phyloP scores from a whole-genome alignment of 2,113 vertebrate species.

The Tachycineta bicolor region DNA sequence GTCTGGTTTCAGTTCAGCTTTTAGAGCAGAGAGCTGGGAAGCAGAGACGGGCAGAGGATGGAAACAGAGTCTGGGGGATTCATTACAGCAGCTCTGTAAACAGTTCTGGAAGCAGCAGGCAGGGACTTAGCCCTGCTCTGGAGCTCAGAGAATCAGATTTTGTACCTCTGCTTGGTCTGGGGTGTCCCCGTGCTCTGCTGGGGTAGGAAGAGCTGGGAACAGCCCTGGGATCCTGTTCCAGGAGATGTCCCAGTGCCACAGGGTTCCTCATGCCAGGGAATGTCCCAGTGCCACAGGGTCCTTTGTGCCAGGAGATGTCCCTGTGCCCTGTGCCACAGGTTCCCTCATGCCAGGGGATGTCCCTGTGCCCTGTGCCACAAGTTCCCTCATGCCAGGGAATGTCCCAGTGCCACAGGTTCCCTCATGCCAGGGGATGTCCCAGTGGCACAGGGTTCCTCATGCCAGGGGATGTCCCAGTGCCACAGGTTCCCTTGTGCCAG shows the following conservation, averaged over 20 bases:
- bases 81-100: not conserved
- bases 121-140: accelerated
- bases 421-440: too few relatives aligned
- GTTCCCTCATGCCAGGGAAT: too few relatives aligned
- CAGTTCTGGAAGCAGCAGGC: not conserved
- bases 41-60: not conserved
- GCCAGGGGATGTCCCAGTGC: too few relatives aligned
- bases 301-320: not conserved
- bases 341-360: not conserved
- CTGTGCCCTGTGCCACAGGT: too few relatives aligned
- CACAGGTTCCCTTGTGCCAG: not conserved
- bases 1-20: accelerated
- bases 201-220: too few relatives aligned
- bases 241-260: not conserved
- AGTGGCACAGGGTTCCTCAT: too few relatives aligned
- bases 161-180: not conserved
- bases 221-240: not conserved
- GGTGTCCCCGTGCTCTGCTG: not conserved
- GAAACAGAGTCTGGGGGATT: not conserved
- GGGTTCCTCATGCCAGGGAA: not conserved
- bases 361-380: too few relatives aligned
- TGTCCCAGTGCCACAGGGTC: too few relatives aligned
- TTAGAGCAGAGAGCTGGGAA: not conserved
- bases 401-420: too few relatives aligned
- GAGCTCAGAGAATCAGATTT: not conserved